phyloP scores from a whole-genome alignment of 2,888 invertebrate genomes.

The Dasypolia templi region DNA sequence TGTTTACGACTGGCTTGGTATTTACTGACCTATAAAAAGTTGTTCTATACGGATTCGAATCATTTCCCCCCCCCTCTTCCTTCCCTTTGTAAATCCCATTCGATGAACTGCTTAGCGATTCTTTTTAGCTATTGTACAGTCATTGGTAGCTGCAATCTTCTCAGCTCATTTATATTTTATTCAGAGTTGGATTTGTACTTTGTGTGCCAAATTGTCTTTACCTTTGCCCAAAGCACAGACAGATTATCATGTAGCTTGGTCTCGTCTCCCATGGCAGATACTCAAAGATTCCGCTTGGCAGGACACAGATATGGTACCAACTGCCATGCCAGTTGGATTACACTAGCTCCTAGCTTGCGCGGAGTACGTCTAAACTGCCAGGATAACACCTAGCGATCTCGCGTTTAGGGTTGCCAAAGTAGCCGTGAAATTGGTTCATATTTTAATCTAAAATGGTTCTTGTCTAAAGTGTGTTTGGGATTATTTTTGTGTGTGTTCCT shows the following conservation, averaged over 20 bases:
- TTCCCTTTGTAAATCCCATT: neutral
- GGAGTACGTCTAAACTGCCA: conserved; percentile 20
- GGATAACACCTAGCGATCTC: conserved; percentile 13
- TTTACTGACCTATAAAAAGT: neutral
- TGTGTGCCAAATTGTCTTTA: neutral
- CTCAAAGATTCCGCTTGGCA: conserved; percentile 51
- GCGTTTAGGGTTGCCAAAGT: conserved; percentile 19
- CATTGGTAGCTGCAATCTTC: neutral
- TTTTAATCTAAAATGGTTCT: neutral
- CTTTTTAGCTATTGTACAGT: neutral
- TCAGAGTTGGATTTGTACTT: neutral
- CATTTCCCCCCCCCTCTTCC: neutral
- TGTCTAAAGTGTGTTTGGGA: neutral
- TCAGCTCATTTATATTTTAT: neutral
- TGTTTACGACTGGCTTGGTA: neutral
- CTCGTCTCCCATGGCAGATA: conserved; percentile 8
- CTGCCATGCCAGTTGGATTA: conserved; percentile 42
- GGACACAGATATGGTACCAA: neutral
- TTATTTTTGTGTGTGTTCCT: neutral
- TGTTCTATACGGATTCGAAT: too few relatives aligned
- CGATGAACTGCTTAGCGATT: neutral
- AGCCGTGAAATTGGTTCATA: neutral
- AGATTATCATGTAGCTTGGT: neutral
- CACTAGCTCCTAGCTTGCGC: conserved; percentile 27
- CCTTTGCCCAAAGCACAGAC: neutral